Base-by-base conservation (phyloP, 2,888 invertebrate genomes). In the Dicyrtoma fusca region DNA sequence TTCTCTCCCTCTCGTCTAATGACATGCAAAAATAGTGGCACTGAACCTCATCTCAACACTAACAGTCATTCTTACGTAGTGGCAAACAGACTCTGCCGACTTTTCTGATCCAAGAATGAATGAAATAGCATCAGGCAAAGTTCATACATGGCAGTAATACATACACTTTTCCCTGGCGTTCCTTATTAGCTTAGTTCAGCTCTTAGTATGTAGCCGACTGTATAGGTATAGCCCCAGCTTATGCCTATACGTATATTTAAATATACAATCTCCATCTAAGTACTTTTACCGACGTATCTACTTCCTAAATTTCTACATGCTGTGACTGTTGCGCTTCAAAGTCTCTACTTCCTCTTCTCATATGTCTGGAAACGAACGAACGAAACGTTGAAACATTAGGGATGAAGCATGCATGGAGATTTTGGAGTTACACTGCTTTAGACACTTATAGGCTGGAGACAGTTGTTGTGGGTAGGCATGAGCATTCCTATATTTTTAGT, bases 401-500 rank as follows among this genome's bases (percentile, higher is more conserved):
- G 8, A 5, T 5, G 4, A 34, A 3, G 34, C 34, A 34, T 34
- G 34, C 34, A 34, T 34, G 34, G 34, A 34, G 4, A 8, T 34
- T n/a, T 5, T 34, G 34, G 4, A 34, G 34, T 5, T 34, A 8
- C 34, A 34, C 4, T 34, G 3, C 34, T 8, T 34, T 25, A 57
- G 25, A 57, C 57, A 57, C 57, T 23, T 23, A 57, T 3, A 5
- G 8, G 3, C 34, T 34, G 34, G 8, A 34, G 34, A 34, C 34
- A 57, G n/a, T n/a, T n/a, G n/a, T n/a, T n/a, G n/a, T n/a, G n/a
- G n/a, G n/a, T n/a, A 34, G 34, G 8, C 34, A 34, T 3, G 34
- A 66, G 44, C 66, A 66, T 66, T 66, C 66, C 53, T 66, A 66
- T 66, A 66, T 66, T 66, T 66, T 66, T 66, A 64, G 64, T 14